A percentile compares a stretch with the other conserved stretches of the same genome.
Conservation (phyloP, 2,797 vertebrate species). For the Syngnathus acus region DNA sequence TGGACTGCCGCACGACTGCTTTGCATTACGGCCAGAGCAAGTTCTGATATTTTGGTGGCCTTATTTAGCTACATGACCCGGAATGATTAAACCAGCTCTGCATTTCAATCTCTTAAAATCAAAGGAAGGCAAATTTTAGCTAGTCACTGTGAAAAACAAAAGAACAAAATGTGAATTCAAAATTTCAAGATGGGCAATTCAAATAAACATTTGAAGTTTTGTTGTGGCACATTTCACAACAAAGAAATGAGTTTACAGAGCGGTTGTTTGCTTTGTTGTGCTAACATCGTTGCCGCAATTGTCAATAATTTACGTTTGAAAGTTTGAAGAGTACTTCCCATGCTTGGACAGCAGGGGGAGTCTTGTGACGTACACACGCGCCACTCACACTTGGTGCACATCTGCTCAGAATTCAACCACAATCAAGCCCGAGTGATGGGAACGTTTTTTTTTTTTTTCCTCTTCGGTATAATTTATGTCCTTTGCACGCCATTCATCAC, state of each 20-base stretch:
- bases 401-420: conserved; percentile 3
- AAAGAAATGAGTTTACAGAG: too few species aligned
- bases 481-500: not conserved
- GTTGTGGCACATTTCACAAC: too few species aligned
- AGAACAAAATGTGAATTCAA: too few species aligned
- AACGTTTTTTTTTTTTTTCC: not conserved
- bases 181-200: too few species aligned
- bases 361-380: not conserved
- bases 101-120: not conserved
- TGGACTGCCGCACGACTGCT: not conserved
- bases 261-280: too few species aligned
- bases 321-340: not conserved
- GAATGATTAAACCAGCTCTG: not conserved
- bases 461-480: not conserved
- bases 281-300: too few species aligned
- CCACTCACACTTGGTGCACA: not conserved
- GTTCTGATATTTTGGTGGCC: not conserved
- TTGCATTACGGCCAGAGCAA: not conserved
- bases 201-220: too few species aligned
- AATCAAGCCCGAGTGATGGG: conserved; percentile 2
- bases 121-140: not conserved
- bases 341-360: not conserved
- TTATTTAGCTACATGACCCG: not conserved
- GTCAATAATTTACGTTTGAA: too few species aligned
- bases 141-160: too few species aligned